Conservation (phyloP, 2,797 vertebrate genomes). For the Phalanger gymnotis region DNA sequence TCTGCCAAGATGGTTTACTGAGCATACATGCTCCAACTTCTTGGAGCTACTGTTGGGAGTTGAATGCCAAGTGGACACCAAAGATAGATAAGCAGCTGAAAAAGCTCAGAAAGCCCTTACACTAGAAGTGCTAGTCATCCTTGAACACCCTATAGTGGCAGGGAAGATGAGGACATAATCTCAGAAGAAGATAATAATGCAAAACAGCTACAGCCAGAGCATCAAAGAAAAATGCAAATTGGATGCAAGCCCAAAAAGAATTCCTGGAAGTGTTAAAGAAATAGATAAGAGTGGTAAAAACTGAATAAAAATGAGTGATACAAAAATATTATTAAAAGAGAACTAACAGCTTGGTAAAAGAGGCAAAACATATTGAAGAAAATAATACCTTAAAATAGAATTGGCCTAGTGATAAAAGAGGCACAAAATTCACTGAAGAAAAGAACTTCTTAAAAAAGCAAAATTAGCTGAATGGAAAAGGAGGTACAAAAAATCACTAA, state of each 20-base stretch:
- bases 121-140: neutral
- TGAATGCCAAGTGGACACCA: too few species aligned
- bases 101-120: neutral
- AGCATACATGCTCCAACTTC: too few species aligned
- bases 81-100: too few species aligned
- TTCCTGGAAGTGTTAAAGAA: neutral
- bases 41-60: too few species aligned
- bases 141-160: neutral
- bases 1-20: too few species aligned
- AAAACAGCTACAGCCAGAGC: neutral
- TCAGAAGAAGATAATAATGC: neutral
- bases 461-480: too few species aligned
- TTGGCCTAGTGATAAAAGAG: too few species aligned
- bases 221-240: neutral
- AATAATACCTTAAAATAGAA: too few species aligned
- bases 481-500: too few species aligned
- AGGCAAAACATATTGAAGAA: too few species aligned
- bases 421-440: too few species aligned
- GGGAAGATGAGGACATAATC: neutral
- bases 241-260: neutral
- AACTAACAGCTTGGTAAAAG: neutral
- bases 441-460: too few species aligned
- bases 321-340: neutral
- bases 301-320: neutral
- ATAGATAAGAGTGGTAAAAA: neutral